phyloP scores from a whole-genome alignment of 1,140 invertebrate species.

The Pseudomyrmex sp. region DNA sequence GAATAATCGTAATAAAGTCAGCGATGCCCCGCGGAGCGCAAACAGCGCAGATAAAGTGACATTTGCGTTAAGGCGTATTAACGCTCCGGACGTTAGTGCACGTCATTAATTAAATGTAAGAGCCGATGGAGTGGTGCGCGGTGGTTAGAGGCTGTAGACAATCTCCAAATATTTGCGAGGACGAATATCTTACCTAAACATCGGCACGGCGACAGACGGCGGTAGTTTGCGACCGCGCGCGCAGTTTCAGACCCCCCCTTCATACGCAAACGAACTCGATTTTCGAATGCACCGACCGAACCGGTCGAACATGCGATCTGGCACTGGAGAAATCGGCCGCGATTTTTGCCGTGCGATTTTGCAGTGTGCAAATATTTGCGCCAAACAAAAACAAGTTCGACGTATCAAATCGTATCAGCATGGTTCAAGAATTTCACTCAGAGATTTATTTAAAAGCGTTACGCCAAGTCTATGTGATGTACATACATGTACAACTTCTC shows the following conservation, averaged over 20 bases:
- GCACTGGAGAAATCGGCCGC: constrained; percentile 28
- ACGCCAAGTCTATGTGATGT: constrained; percentile 26
- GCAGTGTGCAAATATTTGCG: constrained; percentile 56
- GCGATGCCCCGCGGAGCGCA: constrained; percentile 18
- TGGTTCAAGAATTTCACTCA: constrained; percentile 50
- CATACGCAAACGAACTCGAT: constrained; percentile 21
- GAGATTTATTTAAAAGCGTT: constrained; percentile 51
- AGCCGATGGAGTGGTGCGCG: constrained; percentile 80
- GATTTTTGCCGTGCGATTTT: constrained; percentile 56
- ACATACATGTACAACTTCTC: too few species aligned
- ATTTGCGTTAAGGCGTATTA: constrained; percentile 64
- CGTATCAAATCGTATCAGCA: constrained; percentile 53
- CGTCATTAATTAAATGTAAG: constrained; percentile 84
- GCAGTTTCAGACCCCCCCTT: constrained; percentile 15
- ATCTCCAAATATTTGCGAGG: constrained; percentile 85
- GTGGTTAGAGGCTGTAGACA: constrained; percentile 83
- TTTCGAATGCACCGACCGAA: constrained; percentile 26
- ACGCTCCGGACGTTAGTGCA: constrained; percentile 68
- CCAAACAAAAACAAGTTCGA: constrained; percentile 60
- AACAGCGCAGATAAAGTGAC: constrained; percentile 52
- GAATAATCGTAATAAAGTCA: constrained; percentile 56
- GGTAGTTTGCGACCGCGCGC: constrained; percentile 72
- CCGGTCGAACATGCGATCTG: neutral
- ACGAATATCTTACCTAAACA: constrained; percentile 86
- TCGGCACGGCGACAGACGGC: constrained; percentile 76